Percentiles rank a stretch among this genome's conserved stretches.
Conservation (phyloP, 1,140 invertebrate genomes). For the Sycophaga agraensis region DNA sequence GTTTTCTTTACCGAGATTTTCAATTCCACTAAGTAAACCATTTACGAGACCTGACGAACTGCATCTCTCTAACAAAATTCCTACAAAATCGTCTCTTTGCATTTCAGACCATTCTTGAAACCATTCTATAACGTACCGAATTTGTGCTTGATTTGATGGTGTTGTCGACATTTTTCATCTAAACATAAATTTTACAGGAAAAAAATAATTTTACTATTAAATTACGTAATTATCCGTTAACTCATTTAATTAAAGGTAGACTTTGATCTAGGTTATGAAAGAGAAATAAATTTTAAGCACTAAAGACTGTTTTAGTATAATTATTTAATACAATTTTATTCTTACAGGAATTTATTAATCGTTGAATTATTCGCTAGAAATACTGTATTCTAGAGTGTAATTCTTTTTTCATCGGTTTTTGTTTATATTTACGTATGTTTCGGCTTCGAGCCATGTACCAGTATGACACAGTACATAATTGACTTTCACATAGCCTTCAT, state of each 20-base stretch:
- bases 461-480: too few species aligned
- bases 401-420: conserved; percentile 10
- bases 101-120: conserved; percentile 87
- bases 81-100: conserved; percentile 81
- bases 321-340: too few species aligned
- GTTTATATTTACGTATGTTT: conserved; percentile 24
- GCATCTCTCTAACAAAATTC: conserved; percentile 72
- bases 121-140: conserved; percentile 81
- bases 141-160: conserved; percentile 68
- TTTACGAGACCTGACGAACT: conserved; percentile 66
- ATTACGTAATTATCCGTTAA: conserved; percentile 10
- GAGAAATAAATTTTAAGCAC: too few species aligned
- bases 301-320: too few species aligned
- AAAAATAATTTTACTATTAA: not conserved
- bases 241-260: not conserved
- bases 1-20: conserved; percentile 64
- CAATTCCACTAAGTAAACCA: conserved; percentile 71
- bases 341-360: not conserved
- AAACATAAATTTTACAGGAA: conserved; percentile 18
- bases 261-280: too few species aligned
- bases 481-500: too few species aligned
- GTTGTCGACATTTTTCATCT: conserved; percentile 51
- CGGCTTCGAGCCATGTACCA: conserved; percentile 8
- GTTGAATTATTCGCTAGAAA: conserved; percentile 9
- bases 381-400: not conserved